Evolutionary conservation across 2,797 vertebrate genomes (phyloP), one percentile per base, ranked within the genome.

Genomic region (Phalloptychus januarius): DNA sequence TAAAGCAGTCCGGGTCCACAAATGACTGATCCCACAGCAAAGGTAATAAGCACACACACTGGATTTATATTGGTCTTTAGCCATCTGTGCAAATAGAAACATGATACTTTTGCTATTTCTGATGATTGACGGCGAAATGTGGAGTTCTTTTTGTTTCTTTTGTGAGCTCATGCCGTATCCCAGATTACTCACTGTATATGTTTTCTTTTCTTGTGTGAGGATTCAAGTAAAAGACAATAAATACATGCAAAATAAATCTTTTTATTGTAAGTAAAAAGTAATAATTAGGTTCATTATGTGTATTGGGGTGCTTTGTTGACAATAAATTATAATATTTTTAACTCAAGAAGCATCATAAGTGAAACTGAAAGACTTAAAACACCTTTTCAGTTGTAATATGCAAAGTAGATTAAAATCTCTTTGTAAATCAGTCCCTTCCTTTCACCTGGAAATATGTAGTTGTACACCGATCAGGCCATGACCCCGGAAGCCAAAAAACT

Each of bases 41-140:
- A 93, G 93, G 91, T 92, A 92, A 92, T 85, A 65, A 63, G 72
- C 42, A 71, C 69, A 79, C 70, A 81, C 70, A 12, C 4, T 15
- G 7, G 7, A 23, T 5, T 74, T 0, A 0, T 65, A 46, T 36
- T 31, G n/a, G 54, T 61, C n/a, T 61, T n/a, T 54, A 28, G 18
- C 25, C 38, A 5, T 5, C 1, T 56, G 50, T 5, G 11, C 65
- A 69, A 40, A 25, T 6, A 67, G 25, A 44, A 45, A 18, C 67
- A 45, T n/a, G 25, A 28, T 5, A 5, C 25, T 3, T 44, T 70
- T 1, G 0, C 31, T 18, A 28, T 61, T 36, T 38, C 2, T 36
- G 0, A 16, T 45, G 12, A 65, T 5, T 36, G 12, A 13, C 11
- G 1, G 18, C 18, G 50, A 10, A 0, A 36, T 25, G 2, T 1